phyloP scores from a whole-genome alignment of 2,113 vertebrate genomes.

The Tenebrosternarchus preto region DNA sequence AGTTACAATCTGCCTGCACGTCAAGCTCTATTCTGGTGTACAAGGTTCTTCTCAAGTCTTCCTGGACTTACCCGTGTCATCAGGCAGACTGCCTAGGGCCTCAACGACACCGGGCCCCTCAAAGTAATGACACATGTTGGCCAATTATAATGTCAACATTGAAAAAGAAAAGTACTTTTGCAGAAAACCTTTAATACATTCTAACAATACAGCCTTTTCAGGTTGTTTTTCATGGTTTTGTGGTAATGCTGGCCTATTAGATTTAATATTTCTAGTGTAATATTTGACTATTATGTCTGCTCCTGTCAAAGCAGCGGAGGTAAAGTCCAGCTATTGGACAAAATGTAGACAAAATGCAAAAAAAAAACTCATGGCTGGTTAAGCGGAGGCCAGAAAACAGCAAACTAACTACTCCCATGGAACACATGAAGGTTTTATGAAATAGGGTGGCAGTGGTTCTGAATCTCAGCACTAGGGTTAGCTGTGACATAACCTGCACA shows the following conservation, averaged over 20 bases:
- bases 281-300: background rate
- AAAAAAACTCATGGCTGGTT: background rate
- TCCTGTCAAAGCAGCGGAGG: background rate
- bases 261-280: conserved; percentile 11
- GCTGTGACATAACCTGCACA: no score
- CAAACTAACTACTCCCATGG: no score
- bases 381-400: background rate
- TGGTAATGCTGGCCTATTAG: background rate
- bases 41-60: conserved; percentile 18
- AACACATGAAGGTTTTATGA: no score
- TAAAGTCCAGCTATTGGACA: conserved; percentile 2
- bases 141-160: conserved; percentile 40
- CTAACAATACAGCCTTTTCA: background rate
- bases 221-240: background rate
- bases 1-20: background rate
- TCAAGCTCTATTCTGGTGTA: conserved; percentile 16
- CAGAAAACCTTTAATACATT: background rate
- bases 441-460: background rate
- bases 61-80: conserved; percentile 2
- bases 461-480: no score
- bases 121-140: conserved; percentile 31
- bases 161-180: conserved; percentile 27
- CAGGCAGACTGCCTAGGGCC: conserved; percentile 24
- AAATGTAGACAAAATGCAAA: background rate
- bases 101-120: background rate